Evolutionary conservation across 2,888 invertebrate genomes (phyloP).

Genomic region (Thecophora atra): DNA sequence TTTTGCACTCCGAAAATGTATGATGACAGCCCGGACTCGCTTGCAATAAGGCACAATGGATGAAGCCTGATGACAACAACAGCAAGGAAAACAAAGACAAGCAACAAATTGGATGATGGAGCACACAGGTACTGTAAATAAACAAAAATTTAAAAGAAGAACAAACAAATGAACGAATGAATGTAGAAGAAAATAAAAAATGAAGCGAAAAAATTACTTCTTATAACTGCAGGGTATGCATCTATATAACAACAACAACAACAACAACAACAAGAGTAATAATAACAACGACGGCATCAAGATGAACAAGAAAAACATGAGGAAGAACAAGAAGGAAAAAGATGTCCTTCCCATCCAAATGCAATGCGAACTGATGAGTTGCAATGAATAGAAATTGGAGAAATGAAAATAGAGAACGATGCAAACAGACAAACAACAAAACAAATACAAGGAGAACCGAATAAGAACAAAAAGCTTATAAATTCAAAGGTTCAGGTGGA

Average conservation of each 20-base stretch:
- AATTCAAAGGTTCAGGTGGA: background rate
- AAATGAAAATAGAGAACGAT: constrained; percentile 40
- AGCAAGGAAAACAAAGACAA: constrained; percentile 22
- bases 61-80: constrained; percentile 24
- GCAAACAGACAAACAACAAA: background rate
- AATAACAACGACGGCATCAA: constrained; percentile 23
- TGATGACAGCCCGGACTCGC: constrained; percentile 49
- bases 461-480: background rate
- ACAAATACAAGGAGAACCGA: background rate
- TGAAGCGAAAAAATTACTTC: constrained; percentile 31
- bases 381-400: constrained; percentile 51
- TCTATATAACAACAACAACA: constrained; percentile 29
- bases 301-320: constrained; percentile 4
- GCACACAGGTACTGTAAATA: constrained; percentile 57
- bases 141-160: constrained; percentile 59
- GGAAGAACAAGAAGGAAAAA: constrained; percentile 5
- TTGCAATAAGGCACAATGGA: constrained; percentile 28
- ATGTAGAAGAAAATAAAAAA: constrained; percentile 30
- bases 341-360: constrained; percentile 30
- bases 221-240: constrained; percentile 41
- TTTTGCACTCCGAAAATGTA: constrained; percentile 62
- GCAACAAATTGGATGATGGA: constrained; percentile 58
- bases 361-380: constrained; percentile 46
- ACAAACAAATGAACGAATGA: constrained; percentile 33
- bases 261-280: constrained; percentile 12